Evolutionary conservation across 2,797 vertebrate species (phyloP), one percentile per base, ranked within the genome.

Genomic region (Sternarchorhynchus goeldii): DNA sequence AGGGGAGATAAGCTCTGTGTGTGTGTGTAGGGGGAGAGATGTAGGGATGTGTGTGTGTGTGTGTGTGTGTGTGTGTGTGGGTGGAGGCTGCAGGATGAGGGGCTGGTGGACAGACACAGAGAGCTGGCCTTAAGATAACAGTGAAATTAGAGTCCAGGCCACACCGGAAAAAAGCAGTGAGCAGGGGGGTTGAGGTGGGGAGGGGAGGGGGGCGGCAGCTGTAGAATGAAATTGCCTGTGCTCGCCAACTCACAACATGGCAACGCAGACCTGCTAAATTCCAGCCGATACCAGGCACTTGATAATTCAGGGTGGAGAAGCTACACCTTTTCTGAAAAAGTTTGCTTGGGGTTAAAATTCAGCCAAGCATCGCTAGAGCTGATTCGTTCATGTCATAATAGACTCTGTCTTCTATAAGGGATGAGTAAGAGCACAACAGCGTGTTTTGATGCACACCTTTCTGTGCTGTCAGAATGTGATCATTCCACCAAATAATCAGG

Each of bases 51-150:
- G 21, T 18, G 21, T 32, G 0, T 12, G n/a, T 36, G 21, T n/a
- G n/a, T n/a, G n/a, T n/a, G n/a, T n/a, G 32, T 32, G 50, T 68
- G 70, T 71, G 69, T 59, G 29, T 18, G 21, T 32, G 0, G 18
- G n/a, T 36, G 21, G 68, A 53, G 45, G 10, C 45, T 50, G 45
- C 45, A 50, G 45, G 45, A 50, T 50, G 45, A 14, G 12, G 45
- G 45, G 8, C 45, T 50, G 10, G 45, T 50, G 45, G 45, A 50
- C 45, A 50, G 45, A 12, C 45, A 14, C 39, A 59, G 32, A 59
- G 21, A 74, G 71, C 67, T 39, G 50, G 82, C 74, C 32, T 81
- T 81, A 65, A 83, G 85, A 87, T 87, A 87, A 86, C 60, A 58
- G 20, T 63, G 81, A 84, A 85, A 86, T 85, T 78, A 84, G 79